A percentile compares a stretch with the other conserved stretches of the same genome.
These are phyloP conservation scores for Acrocephalus kingi DNA, from an alignment of 2,113 vertebrate genomes.

Conservation along the genomic window DNA sequence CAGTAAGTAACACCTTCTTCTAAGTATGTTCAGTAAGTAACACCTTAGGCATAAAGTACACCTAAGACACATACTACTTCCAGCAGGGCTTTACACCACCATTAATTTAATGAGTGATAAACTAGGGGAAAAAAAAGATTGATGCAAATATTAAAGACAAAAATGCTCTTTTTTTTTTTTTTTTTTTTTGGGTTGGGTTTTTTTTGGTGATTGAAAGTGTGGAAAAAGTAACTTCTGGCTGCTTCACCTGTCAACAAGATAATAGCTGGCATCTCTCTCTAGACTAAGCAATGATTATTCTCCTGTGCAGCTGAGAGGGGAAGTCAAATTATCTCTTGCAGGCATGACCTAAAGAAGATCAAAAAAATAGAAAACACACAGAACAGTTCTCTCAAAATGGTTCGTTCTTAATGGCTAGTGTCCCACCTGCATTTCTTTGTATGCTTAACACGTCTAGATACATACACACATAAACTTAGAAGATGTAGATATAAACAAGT, in stretches of 20 bases:
- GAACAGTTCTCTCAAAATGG: background rate
- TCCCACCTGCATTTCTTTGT: background rate
- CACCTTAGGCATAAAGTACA: background rate
- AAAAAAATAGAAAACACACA: background rate
- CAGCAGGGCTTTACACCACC: background rate
- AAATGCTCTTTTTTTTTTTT: background rate
- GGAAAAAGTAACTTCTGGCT: background rate
- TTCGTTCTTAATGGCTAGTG: background rate
- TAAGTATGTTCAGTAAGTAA: background rate
- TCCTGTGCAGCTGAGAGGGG: background rate
- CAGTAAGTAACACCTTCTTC: background rate
- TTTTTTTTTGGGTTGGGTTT: background rate
- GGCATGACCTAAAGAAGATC: background rate
- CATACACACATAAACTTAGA: background rate
- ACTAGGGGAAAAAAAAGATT: background rate
- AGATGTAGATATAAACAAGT: background rate
- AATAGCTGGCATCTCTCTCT: background rate
- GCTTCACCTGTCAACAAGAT: background rate
- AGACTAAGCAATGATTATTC: background rate
- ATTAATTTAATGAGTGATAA: background rate
- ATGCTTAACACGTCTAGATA: background rate
- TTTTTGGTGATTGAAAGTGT: background rate
- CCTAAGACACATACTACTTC: background rate
- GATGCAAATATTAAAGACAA: conserved; percentile 34
- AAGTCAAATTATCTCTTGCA: background rate